phyloP scores from a whole-genome alignment of 2,888 invertebrate genomes.

The Melinopterus prodromus region DNA sequence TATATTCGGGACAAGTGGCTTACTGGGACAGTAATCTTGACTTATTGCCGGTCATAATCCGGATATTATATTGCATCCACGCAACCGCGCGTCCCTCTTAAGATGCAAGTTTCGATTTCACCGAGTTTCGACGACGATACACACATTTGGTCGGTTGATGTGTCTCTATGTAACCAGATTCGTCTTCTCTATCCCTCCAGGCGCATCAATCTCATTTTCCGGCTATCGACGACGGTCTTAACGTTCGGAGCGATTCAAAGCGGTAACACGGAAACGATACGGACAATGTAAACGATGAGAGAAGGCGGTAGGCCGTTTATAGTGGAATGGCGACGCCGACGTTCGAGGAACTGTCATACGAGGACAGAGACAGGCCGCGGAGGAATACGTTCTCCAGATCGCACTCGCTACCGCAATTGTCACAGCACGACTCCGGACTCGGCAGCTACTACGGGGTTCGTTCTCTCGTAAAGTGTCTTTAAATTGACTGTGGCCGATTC shows the following conservation, averaged over 20 bases:
- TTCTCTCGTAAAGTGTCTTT: slow-evolving; percentile 15
- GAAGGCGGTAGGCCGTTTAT: slow-evolving; percentile 35
- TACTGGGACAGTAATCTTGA: background rate
- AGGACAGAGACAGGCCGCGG: slow-evolving; percentile 49
- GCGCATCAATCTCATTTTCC: too few species aligned
- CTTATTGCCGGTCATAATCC: background rate
- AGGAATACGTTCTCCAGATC: slow-evolving; percentile 67
- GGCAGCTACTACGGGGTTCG: slow-evolving; percentile 60
- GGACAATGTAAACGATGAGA: slow-evolving; percentile 40
- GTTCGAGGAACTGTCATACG: slow-evolving; percentile 57
- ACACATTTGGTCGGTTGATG: background rate
- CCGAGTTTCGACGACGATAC: background rate
- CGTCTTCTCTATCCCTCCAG: too few species aligned
- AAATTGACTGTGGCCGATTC: too few species aligned
- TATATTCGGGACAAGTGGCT: background rate
- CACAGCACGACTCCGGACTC: slow-evolving; percentile 65
- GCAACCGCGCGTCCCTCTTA: background rate
- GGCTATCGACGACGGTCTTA: too few species aligned
- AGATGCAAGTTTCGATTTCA: background rate
- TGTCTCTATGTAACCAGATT: too few species aligned
- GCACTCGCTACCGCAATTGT: slow-evolving; percentile 72
- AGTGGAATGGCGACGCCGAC: slow-evolving; percentile 55
- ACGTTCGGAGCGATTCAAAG: background rate
- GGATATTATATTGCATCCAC: background rate
- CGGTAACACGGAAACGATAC: background rate